These are phyloP conservation scores for Theretra japonica DNA, from an alignment of 2,888 invertebrate genomes.

Conservation along the genomic window DNA sequence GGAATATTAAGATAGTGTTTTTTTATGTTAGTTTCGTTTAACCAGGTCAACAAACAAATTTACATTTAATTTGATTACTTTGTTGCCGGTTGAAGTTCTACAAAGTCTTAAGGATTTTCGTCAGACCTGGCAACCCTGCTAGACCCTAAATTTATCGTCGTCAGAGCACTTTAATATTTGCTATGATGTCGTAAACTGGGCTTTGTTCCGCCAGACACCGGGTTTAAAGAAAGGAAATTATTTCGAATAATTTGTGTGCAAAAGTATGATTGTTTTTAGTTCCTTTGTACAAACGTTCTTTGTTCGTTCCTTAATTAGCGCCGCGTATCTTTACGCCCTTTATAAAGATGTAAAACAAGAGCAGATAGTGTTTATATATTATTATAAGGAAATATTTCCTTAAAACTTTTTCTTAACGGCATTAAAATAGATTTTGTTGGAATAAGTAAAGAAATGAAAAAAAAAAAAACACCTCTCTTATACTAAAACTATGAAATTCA, in stretches of 20 bases:
- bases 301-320: conserved; percentile 18
- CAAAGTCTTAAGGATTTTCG: neutral
- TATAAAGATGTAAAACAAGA: conserved; percentile 13
- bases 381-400: neutral
- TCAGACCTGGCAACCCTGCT: conserved; percentile 20
- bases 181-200: conserved; percentile 29
- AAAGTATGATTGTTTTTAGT: conserved; percentile 27
- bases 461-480: too few species aligned
- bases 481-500: too few species aligned
- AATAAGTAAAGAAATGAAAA: neutral
- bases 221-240: conserved; percentile 24
- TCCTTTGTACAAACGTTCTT: conserved; percentile 22
- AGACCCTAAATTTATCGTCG: conserved; percentile 41
- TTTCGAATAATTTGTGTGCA: conserved; percentile 24
- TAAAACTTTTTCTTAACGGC: neutral
- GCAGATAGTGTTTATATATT: conserved; percentile 4
- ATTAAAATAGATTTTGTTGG: neutral
- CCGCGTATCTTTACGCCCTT: conserved; percentile 13
- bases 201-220: conserved; percentile 8
- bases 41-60: too few species aligned
- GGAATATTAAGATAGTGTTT: too few species aligned
- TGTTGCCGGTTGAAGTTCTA: too few species aligned
- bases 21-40: too few species aligned
- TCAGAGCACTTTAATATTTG: conserved; percentile 34
- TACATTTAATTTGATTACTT: too few species aligned